phyloP scores from a whole-genome alignment of 2,113 vertebrate genomes.

The Empidonax alnorum region DNA sequence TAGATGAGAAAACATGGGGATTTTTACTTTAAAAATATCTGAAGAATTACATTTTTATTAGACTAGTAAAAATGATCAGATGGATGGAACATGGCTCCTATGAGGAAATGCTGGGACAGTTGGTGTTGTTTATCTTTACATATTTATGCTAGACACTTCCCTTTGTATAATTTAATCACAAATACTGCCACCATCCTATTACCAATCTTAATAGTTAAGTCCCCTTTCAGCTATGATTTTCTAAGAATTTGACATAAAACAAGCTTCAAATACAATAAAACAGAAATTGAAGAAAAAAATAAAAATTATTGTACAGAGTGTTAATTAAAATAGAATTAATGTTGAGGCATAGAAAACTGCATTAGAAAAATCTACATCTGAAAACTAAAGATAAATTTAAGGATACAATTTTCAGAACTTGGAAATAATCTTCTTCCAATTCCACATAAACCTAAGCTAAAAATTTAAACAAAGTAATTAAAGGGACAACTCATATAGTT shows the following conservation, averaged over 20 bases:
- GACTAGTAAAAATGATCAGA: background rate
- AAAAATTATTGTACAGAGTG: background rate
- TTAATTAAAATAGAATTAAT: background rate
- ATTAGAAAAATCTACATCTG: background rate
- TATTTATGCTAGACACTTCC: background rate
- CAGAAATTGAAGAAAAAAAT: background rate
- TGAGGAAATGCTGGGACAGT: background rate
- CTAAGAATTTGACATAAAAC: background rate
- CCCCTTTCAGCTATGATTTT: background rate
- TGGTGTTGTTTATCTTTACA: background rate
- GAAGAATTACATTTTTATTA: background rate
- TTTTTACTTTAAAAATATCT: background rate
- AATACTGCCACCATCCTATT: background rate
- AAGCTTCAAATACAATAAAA: background rate
- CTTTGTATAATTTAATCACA: background rate
- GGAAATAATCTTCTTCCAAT: background rate
- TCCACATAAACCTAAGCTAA: background rate
- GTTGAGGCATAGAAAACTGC: background rate
- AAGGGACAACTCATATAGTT: background rate
- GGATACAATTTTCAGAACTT: background rate
- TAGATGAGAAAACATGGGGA: background rate
- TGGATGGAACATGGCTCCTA: rapidly evolving
- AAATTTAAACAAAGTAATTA: background rate
- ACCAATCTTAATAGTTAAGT: background rate
- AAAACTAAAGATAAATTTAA: background rate